Percentiles rank a stretch among this genome's conserved stretches.
Evolutionary conservation across 1,140 invertebrate species (phyloP).

Genomic region (Diachasma alloeum): DNA sequence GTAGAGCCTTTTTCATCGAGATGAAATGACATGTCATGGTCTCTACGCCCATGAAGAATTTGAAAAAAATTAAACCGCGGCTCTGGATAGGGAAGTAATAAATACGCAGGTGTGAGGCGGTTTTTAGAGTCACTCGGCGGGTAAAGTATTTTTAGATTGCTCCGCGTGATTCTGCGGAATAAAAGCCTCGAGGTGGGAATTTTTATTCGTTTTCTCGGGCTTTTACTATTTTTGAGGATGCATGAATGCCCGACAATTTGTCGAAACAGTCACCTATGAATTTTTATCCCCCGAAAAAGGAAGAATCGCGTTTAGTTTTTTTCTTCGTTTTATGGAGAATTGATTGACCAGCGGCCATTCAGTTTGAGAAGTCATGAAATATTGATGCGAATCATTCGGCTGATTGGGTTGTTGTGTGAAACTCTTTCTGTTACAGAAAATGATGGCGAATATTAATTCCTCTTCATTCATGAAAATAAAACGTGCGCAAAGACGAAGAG

Average conservation of each 20-base stretch:
- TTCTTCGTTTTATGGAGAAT: background rate
- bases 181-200: background rate
- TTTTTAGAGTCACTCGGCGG: no score
- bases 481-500: no score
- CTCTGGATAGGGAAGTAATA: no score
- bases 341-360: background rate
- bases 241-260: background rate
- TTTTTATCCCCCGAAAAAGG: background rate
- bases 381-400: background rate
- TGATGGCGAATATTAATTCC: no score
- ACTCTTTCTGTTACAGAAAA: background rate
- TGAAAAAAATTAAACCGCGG: no score
- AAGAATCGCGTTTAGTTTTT: background rate
- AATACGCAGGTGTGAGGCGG: no score
- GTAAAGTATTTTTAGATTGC: background rate
- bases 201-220: background rate
- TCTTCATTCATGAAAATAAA: no score
- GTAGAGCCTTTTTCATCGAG: no score
- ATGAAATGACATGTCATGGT: no score
- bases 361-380: background rate
- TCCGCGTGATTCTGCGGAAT: background rate
- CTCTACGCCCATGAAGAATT: no score
- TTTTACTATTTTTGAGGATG: background rate
- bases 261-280: background rate
- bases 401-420: background rate